Evolutionary conservation across 2,797 vertebrate species (phyloP).

Genomic region (Rhincodon typus): DNA sequence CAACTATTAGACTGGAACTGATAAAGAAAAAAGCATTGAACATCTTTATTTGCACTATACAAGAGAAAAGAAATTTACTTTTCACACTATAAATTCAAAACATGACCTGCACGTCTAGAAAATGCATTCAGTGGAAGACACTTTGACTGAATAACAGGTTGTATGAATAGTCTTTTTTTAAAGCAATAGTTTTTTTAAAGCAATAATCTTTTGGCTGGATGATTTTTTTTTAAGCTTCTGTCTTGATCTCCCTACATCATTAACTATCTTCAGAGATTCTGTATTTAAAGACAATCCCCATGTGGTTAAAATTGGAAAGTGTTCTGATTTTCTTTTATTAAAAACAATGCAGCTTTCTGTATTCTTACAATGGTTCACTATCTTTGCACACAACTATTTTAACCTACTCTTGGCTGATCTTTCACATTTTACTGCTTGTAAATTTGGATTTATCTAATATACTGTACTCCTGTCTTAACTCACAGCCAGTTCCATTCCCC

Average conservation of each 20-base stretch:
- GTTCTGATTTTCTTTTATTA: background rate
- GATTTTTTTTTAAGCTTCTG: background rate
- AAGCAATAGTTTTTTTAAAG: background rate
- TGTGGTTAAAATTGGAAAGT: background rate
- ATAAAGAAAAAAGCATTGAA: slow-evolving; percentile 38
- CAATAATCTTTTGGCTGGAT: background rate
- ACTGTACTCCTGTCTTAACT: background rate
- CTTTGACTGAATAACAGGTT: background rate
- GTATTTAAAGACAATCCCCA: background rate
- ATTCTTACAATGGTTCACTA: too few relatives aligned
- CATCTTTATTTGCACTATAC: background rate
- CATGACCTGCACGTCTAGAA: background rate
- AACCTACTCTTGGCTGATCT: background rate
- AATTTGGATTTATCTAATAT: background rate
- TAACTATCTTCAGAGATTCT: background rate
- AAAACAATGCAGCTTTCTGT: too few relatives aligned
- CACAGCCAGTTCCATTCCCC: background rate
- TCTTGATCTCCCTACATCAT: background rate
- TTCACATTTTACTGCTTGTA: background rate
- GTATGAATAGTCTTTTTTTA: background rate
- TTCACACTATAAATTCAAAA: background rate
- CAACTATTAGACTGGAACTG: slow-evolving; percentile 89
- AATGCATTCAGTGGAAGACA: background rate
- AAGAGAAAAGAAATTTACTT: background rate
- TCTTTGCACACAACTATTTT: too few relatives aligned